phyloP scores from a whole-genome alignment of 30 jellyfish, hydroid and myxozoan species.

The Kudoa iwatai region DNA sequence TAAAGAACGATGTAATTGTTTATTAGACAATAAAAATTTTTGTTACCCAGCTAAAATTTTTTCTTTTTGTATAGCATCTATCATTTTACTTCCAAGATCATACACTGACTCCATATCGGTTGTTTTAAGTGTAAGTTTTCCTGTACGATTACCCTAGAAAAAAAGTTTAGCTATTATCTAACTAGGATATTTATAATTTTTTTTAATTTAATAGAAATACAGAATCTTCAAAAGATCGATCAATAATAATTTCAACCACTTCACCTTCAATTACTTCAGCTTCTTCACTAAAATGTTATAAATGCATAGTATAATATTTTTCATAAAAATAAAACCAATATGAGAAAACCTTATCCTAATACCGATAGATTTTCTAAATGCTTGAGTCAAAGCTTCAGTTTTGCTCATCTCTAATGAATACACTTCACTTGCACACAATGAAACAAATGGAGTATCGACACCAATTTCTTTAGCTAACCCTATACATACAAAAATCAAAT shows the following conservation, averaged over 20 bases:
- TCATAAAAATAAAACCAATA: not conserved
- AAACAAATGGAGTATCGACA: slow-evolving; percentile 75
- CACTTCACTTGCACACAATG: slow-evolving; percentile 82
- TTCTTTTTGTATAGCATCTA: slow-evolving; percentile 68
- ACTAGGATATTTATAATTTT: not conserved
- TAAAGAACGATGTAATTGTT: not conserved
- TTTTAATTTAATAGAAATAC: slow-evolving; percentile 3
- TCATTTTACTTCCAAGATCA: slow-evolving; percentile 79
- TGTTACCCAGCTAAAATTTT: slow-evolving; percentile 87
- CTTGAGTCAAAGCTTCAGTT: slow-evolving; percentile 88
- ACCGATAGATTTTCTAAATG: slow-evolving; percentile 77
- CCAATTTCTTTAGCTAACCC: slow-evolving; percentile 90
- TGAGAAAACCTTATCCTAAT: slow-evolving; percentile 49
- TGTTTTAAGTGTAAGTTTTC: slow-evolving; percentile 45
- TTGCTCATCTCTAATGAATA: slow-evolving; percentile 89
- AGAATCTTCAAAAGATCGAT: slow-evolving; percentile 67
- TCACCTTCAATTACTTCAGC: slow-evolving; percentile 93
- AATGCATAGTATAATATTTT: not conserved
- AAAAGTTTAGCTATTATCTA: not conserved
- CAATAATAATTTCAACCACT: slow-evolving; percentile 85
- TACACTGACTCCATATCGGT: slow-evolving; percentile 92
- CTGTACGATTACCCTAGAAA: slow-evolving; percentile 56
- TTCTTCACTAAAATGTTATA: slow-evolving; percentile 19
- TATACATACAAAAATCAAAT: slow-evolving; percentile 1
- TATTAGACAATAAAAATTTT: too few relatives aligned